Base-by-base conservation (phyloP, 1,140 invertebrate genomes). In the Littorina saxatilis region DNA sequence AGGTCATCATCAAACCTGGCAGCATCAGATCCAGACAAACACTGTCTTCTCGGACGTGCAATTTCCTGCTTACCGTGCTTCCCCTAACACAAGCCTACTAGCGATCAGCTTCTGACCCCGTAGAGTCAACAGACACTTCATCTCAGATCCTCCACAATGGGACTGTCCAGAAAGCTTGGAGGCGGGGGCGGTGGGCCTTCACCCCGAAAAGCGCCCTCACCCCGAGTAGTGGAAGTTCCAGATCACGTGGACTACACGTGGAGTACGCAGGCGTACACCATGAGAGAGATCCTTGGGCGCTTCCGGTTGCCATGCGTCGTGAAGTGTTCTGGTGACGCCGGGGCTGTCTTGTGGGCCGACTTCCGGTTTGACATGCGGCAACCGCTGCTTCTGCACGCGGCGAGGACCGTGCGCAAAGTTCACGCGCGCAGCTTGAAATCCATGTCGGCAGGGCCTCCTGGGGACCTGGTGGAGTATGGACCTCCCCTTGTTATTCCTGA, bases 301-400 rank as follows among this genome's bases (percentile, higher is more conserved):
- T 88, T 88, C 74, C 86, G 85, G 55, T 82, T 88, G 29, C 87
- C 87, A 0, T 83, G 86, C 40, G 85, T 88, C n/a, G 85, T 88
- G 2, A 85, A 86, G 75, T 88, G 87, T 73, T 63, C 74, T 3
- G 76, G 55, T 2, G 84, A 87, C 11, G 79, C 85, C 37, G 83
- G 78, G 29, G 77, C 79, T 15, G 81, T 82, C 15, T 29, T 83
- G 27, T 85, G 83, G 81, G 68, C 73, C 29, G 63, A 85, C 47
- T 82, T 82, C 74, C 77, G 77, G 47, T 82, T 85, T 74, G 81
- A 82, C 55, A 37, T 87, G 43, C 70, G 83, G 27, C 82, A 86
- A 55, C 85, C 85, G 11, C 68, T 87, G 63, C 61, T 87, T 15
- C 78, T 87, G 55, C 84, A 82, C 78, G 83, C 70, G 32, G 77